A percentile compares a stretch with the other conserved stretches of the same genome.
Evolutionary conservation across 1,140 invertebrate genomes (phyloP).

Genomic region (Formica exsecta): DNA sequence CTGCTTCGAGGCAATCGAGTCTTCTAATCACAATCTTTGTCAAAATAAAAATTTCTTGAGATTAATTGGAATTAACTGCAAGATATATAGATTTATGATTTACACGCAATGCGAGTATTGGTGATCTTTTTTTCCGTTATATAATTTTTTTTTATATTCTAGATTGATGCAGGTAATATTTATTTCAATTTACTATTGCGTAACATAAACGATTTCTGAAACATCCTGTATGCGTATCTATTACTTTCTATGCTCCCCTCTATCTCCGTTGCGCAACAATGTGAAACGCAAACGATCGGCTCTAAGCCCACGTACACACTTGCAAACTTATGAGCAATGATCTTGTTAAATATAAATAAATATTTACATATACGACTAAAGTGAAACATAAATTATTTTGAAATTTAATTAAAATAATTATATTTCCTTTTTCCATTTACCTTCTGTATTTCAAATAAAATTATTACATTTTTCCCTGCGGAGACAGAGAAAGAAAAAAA

Average conservation of each 20-base stretch:
- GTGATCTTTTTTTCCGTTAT: background rate
- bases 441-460: background rate
- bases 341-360: background rate
- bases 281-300: conserved; percentile 79
- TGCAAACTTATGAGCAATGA: background rate
- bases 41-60: background rate
- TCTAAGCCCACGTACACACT: conserved; percentile 69
- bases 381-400: background rate
- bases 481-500: background rate
- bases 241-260: conserved; percentile 25
- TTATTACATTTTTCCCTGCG: background rate
- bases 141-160: background rate
- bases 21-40: background rate
- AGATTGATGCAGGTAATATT: background rate
- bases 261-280: conserved; percentile 51
- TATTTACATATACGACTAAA: background rate
- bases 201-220: background rate
- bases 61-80: background rate
- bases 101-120: background rate
- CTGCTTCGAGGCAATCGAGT: background rate
- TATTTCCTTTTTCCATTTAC: background rate
- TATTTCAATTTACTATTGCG: background rate
- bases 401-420: background rate
- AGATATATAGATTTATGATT: background rate
- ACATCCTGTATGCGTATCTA: conserved; percentile 34